Evolutionary conservation across 2,113 vertebrate species (phyloP), one percentile per base, ranked within the genome.

Genomic region (Pelodiscus sinensis): DNA sequence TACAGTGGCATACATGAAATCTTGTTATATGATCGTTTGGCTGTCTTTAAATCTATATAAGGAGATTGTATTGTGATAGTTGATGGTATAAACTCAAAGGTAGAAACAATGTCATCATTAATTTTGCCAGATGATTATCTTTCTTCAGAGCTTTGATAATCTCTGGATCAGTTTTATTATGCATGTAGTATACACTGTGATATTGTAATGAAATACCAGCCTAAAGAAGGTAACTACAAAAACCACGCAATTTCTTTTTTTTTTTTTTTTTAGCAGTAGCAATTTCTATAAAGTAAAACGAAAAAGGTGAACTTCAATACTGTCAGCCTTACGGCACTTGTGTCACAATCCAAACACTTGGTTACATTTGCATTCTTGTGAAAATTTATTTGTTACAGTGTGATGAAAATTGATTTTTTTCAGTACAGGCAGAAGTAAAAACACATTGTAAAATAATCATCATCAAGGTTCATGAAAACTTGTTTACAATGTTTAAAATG

Each of bases 351-450:
- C 75, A 86, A 86, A 93, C 88, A 65, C 89, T 89, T 85, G 31
- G 25, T 94, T 91, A 91, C 31, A 89, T 90, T 96, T 96, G 89
- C 94, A 96, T 89, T 93, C 90, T 94, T 93, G 92, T 95, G 97
- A 96, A 97, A 87, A 95, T 97, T 96, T 97, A 97, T 97, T 97
- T 94, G 92, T 95, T 95, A 96, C 96, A 93, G 86, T 95, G 92
- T 95, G 85, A 93, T 89, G 93, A 93, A 96, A 95, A 92, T 89
- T 73, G 90, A 87, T 78, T 81, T 86, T 94, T 96, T 96, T 71
- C 65, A 95, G 91, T 96, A 97, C 91, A 97, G 90, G 92, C 92
- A 92, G 86, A 96, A 96, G 35, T 96, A 96, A 97, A 96, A 97
- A 96, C 94, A 92, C 94, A 96, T 82, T 68, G 80, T 90, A 92